Base-by-base conservation (phyloP, 2,113 vertebrate species). In the Lethenteron reissneri region DNA sequence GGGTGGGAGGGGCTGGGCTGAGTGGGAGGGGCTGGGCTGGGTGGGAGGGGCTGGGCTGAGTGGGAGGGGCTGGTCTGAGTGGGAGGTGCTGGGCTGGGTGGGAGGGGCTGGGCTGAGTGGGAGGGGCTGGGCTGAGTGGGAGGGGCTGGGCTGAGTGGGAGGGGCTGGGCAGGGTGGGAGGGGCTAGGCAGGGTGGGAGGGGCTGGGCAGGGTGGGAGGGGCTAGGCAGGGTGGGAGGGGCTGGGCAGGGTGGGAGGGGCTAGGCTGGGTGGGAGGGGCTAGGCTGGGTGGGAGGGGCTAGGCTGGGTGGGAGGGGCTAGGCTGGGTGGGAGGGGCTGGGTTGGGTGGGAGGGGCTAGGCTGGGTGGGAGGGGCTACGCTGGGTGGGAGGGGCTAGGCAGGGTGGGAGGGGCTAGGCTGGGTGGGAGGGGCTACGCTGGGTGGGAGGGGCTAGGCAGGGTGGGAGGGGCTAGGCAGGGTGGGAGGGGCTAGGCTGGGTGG, bases 101-200 rank as follows among this genome's bases (percentile, higher is more conserved):
- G 2, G 21, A 25, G 21, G 21, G 21, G 21, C 21, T 25, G 21
- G 2, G 21, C 21, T 21, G 21, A 2, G 21, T 21, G 58, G 73
- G 71, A 73, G 75, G 72, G 76, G 75, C 71, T 73, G 78, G 78
- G 9, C 21, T 74, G 11, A 12, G 71, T 17, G 74, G 64, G 74
- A 72, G 69, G 71, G 71, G 77, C 77, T 73, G 73, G 71, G 74
- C 73, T 72, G 69, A 73, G 70, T 72, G 76, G 76, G 78, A 77
- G 21, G 21, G 21, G 21, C 21, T 21, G 2, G 19, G 19, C 19
- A n/a, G 19, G 19, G 19, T 21, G 19, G 19, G 19, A 21, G 19
- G 21, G 21, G 21, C 21, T 21, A 21, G 19, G 19, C 19, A 2
- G 21, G 2, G 21, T 21, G 21, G 21, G 21, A 21, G 21, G 21